Evolutionary conservation across 2,797 vertebrate species (phyloP).

Genomic region (Pelochelys cantorii): DNA sequence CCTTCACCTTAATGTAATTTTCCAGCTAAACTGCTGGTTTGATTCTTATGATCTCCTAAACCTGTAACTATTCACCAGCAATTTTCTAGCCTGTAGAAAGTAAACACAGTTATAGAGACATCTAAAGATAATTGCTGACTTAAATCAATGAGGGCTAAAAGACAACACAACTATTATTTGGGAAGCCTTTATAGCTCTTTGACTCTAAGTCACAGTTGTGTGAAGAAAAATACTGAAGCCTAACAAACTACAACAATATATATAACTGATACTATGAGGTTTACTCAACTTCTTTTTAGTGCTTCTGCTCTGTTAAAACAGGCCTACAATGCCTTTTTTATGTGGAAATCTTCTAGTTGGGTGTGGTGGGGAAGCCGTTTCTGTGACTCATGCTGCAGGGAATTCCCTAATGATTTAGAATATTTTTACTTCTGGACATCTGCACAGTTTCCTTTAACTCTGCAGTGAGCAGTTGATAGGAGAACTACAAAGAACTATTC

Average conservation of each 20-base stretch:
- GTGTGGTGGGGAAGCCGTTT: slow-evolving; percentile 90
- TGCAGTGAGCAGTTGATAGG: slow-evolving; percentile 64
- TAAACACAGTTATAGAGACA: not conserved
- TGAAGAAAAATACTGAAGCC: not conserved
- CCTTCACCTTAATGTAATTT: not conserved
- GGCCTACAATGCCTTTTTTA: slow-evolving; percentile 62
- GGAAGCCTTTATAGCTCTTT: not conserved
- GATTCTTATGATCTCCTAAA: not conserved
- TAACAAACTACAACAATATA: not conserved
- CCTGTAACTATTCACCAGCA: not conserved
- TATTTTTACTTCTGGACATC: slow-evolving; percentile 90
- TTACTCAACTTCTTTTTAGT: slow-evolving; percentile 7
- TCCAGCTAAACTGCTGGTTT: not conserved
- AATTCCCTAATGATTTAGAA: slow-evolving; percentile 93
- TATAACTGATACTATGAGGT: not conserved
- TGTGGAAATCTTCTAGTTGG: slow-evolving; percentile 75
- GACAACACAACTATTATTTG: not conserved
- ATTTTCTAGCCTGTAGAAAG: not conserved
- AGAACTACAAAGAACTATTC: slow-evolving; percentile 74
- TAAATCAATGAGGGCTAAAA: not conserved
- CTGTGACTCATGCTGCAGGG: slow-evolving; percentile 89
- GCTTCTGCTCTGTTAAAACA: slow-evolving; percentile 56
- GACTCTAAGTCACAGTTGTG: not conserved
- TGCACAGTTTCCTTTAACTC: slow-evolving; percentile 69
- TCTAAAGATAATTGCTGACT: not conserved